Conservation (phyloP, 2,888 invertebrate genomes). For the Orthonevra nobilis region DNA sequence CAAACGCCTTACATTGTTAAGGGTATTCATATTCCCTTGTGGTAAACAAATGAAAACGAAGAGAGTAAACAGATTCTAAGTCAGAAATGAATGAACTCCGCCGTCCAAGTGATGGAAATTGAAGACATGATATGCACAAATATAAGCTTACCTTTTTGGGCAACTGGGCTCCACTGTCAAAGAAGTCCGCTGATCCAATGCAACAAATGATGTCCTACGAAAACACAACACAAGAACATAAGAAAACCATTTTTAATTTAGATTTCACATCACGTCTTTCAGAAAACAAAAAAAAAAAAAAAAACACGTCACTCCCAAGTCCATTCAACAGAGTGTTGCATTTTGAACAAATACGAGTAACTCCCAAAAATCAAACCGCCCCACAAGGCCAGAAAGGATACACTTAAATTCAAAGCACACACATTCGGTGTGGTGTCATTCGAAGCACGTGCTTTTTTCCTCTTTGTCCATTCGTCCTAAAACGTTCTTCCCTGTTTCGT, state of each 20-base stretch:
- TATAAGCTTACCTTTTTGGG: slow-evolving; percentile 77
- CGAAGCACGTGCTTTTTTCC: slow-evolving; percentile 69
- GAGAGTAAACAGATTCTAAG: too few species aligned
- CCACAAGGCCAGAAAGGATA: background rate
- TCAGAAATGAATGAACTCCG: too few species aligned
- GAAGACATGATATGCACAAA: too few species aligned
- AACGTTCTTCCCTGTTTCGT: slow-evolving; percentile 23
- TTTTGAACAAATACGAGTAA: background rate
- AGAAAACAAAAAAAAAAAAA: slow-evolving; percentile 14
- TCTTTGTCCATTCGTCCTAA: slow-evolving; percentile 45
- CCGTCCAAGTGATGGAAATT: too few species aligned
- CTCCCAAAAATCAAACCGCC: background rate
- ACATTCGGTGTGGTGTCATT: slow-evolving; percentile 32
- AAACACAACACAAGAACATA: slow-evolving; percentile 32
- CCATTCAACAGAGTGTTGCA: background rate
- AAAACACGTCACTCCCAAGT: slow-evolving; percentile 4
- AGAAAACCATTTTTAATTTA: too few species aligned
- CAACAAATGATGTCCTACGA: slow-evolving; percentile 79
- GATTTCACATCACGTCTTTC: too few species aligned
- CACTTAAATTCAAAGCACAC: slow-evolving; percentile 58
- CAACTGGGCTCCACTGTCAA: slow-evolving; percentile 80
- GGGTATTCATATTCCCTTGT: too few species aligned
- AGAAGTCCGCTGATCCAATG: slow-evolving; percentile 80
- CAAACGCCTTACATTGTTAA: too few species aligned
- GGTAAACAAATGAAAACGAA: too few species aligned